phyloP scores from a whole-genome alignment of 1,140 invertebrate species.

The Drosophila jambulina region DNA sequence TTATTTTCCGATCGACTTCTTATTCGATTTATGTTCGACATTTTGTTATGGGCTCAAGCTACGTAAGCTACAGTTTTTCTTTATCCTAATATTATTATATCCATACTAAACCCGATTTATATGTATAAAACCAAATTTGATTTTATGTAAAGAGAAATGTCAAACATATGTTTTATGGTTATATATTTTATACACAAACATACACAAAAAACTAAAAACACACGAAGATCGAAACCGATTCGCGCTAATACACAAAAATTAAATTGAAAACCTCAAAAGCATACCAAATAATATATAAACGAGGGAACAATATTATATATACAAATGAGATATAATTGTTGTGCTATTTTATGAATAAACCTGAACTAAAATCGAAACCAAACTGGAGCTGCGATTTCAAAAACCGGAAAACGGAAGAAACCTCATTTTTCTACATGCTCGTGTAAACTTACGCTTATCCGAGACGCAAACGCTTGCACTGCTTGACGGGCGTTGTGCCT shows the following conservation, averaged over 20 bases:
- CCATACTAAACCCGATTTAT: conserved; percentile 60
- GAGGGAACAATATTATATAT: conserved; percentile 47
- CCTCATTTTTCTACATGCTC: conserved; percentile 1
- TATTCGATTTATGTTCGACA: conserved; percentile 41
- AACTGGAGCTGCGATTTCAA: conserved; percentile 13
- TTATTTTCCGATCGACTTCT: conserved; percentile 14
- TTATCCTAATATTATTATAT: conserved; percentile 49
- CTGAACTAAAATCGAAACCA: conserved; percentile 37
- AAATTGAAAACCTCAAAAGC: conserved; percentile 58
- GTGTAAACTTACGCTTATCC: conserved; percentile 4
- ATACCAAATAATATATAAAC: conserved; percentile 74
- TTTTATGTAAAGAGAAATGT: conserved; percentile 76
- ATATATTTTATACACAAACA: conserved; percentile 62
- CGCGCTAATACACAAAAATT: conserved; percentile 62
- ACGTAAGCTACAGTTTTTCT: conserved; percentile 75
- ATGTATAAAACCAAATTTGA: conserved; percentile 72
- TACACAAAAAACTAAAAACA: conserved; percentile 17
- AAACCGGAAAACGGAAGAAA: neutral
- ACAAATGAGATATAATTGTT: conserved; percentile 59
- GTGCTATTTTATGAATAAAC: conserved; percentile 78
- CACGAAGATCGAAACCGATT: conserved; percentile 21
- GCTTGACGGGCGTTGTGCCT: conserved; percentile 1
- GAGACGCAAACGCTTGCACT: conserved; percentile 20
- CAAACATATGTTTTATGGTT: conserved; percentile 75
- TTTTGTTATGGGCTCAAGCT: conserved; percentile 77